A percentile compares a stretch with the other conserved stretches of the same genome.
phyloP scores from a whole-genome alignment of 2,113 vertebrate genomes.

The Anarhynchus alexandrinus region DNA sequence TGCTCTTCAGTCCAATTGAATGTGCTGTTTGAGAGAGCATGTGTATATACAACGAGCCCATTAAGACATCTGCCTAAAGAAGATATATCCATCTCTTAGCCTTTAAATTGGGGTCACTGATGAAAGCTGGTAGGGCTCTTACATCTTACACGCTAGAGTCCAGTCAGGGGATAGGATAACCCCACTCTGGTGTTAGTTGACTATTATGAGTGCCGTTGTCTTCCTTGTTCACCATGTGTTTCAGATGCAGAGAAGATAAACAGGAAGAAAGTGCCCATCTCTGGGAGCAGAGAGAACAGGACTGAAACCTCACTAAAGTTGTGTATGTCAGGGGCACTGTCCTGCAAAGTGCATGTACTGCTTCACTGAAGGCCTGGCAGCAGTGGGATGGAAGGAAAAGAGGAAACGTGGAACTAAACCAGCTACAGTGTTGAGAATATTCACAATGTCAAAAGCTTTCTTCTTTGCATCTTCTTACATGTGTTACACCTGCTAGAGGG shows the following conservation, averaged over 20 bases:
- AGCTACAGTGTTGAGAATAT: neutral
- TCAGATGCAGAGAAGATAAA: neutral
- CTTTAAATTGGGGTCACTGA: neutral
- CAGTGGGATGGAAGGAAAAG: neutral
- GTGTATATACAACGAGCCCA: no score
- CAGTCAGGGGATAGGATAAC: neutral
- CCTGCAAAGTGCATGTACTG: neutral
- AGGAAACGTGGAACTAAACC: neutral
- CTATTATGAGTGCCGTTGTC: accelerated
- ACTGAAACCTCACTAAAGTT: neutral
- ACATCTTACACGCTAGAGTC: neutral
- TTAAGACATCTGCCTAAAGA: neutral
- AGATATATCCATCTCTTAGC: neutral
- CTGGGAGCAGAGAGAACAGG: neutral
- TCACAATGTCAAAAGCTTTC: neutral
- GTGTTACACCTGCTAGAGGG: neutral
- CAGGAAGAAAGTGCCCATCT: neutral
- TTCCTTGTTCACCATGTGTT: neutral
- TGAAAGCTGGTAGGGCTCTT: neutral
- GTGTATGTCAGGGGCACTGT: no score
- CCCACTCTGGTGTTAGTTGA: neutral
- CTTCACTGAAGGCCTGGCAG: neutral
- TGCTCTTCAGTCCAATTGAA: neutral
- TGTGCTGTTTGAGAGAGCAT: accelerated
- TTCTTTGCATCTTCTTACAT: neutral